Conservation (phyloP, 2,113 vertebrate species). For the Tringa solitaria region DNA sequence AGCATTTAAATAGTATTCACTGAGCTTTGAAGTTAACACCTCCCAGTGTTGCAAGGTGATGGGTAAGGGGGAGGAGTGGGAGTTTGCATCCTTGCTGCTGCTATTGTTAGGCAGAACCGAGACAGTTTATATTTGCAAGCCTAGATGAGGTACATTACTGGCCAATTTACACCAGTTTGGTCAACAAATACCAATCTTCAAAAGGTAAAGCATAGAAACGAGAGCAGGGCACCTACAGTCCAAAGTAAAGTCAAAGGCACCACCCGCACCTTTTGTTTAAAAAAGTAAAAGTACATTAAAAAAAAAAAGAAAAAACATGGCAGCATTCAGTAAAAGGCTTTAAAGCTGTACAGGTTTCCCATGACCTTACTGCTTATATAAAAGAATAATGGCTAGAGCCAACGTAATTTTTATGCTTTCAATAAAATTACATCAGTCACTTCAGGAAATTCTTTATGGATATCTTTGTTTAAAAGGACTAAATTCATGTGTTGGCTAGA, state of each 20-base stretch:
- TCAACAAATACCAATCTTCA: neutral
- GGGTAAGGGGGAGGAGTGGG: neutral
- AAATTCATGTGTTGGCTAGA: neutral
- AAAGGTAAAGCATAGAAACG: neutral
- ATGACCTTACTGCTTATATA: neutral
- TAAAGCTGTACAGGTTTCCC: neutral
- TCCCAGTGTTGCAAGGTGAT: neutral
- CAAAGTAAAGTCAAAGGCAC: neutral
- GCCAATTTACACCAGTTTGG: neutral
- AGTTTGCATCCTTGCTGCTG: neutral
- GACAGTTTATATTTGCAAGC: neutral
- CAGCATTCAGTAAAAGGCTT: neutral
- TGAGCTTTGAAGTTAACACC: constrained; percentile 53
- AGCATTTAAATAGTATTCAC: constrained; percentile 45
- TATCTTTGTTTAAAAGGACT: neutral
- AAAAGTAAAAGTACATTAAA: neutral
- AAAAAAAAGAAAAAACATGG: neutral
- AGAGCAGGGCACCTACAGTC: neutral
- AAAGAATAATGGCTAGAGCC: neutral
- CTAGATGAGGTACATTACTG: neutral
- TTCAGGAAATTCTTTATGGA: neutral
- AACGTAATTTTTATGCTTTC: neutral
- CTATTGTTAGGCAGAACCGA: constrained; percentile 10
- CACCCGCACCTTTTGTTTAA: neutral
- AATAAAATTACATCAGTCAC: neutral